Base-by-base conservation (phyloP, 2,797 vertebrate genomes). In the Muraenolepis orangiensis region DNA sequence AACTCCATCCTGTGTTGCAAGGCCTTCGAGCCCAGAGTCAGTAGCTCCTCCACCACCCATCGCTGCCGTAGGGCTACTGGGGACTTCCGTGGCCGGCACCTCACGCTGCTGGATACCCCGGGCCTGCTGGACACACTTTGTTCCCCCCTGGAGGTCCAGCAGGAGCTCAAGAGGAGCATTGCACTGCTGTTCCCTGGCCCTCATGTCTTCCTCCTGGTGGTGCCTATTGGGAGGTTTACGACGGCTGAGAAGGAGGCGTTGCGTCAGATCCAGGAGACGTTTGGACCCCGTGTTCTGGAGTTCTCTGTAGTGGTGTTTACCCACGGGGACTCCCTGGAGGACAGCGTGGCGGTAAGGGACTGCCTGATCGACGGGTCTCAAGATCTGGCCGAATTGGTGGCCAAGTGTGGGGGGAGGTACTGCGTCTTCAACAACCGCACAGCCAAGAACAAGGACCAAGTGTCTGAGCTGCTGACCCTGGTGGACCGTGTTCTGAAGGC, bases 251-350 rank as follows among this genome's bases (percentile, higher is more conserved):
- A 70, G 66, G 86, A 87, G 30, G 81, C 8, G 0, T 26, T 88
- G 71, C 66, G 46, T 10, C 81, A 82, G 31, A 85, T 90, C 40
- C 88, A 86, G 77, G 72, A 84, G 66, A 82, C 82, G 10, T 79
- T 91, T 75, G 91, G 88, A 4, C 69, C 80, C 16, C 67, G 80
- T 1, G 84, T 78, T 66, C 74, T 90, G 72, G 78, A 13, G 3
- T 90, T 87, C 75, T 85, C 84, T 0, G 82, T 90, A 74, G 84
- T 91, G 66, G 80, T 90, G 76, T 92, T 92, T 42, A 90, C 90
- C 23, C 84, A 88, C 1, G 90, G 87, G 77, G 90, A 92, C 72
- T 78, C 76, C 30, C 80, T 91, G 40, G 85, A 83, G 23, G 84
- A 89, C 0, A 72, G 76, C 4, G 12, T 66, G 0, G 78, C 84